Evolutionary conservation across 2,113 vertebrate species (phyloP), one percentile per base, ranked within the genome.

Genomic region (Pyxicephalus adspersus): DNA sequence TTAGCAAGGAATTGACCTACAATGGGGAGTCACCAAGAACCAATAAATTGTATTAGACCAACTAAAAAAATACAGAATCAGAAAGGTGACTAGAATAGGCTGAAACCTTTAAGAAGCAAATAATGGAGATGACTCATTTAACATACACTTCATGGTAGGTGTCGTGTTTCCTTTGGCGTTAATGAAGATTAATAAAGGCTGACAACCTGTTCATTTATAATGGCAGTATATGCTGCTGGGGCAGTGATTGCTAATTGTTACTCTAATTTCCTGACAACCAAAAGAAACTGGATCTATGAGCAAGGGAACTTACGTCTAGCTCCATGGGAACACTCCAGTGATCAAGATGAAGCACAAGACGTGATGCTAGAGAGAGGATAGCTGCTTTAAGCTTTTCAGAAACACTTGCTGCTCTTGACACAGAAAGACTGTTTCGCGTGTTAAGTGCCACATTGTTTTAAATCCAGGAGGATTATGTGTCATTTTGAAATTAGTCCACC

Each of bases 151-250:
- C 76, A 31, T 25, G 16, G n/a, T 66, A 55, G 51, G 50, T 66
- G 64, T 66, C 76, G 57, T 66, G 64, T 67, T 78, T 78, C 52
- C 76, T 65, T 58, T 78, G 51, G 34, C 51, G 19, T 78, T 78
- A 78, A 78, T 78, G 63, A 67, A 78, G 64, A 78, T 66, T 78
- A 78, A 78, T 65, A 22, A 8, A 67, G 13, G 20, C 64, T 78
- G 76, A 78, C 76, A 78, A 78, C 76, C 76, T 57, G 51, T 52
- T 78, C 34, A 65, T 66, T 77, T 67, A 52, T 78, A 78, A 67
- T 67, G 29, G 28, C 64, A 67, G 50, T 51, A 78, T 66, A 65
- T 78, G 64, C 64, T 78, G 63, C 76, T 38, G 76, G 76, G 76
- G 50, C 50, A 78, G 64, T 28, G 29, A 67, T 78, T 34, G 64